These are phyloP conservation scores for Portunus trituberculatus DNA, from an alignment of 1,140 invertebrate species.

Conservation along the genomic window DNA sequence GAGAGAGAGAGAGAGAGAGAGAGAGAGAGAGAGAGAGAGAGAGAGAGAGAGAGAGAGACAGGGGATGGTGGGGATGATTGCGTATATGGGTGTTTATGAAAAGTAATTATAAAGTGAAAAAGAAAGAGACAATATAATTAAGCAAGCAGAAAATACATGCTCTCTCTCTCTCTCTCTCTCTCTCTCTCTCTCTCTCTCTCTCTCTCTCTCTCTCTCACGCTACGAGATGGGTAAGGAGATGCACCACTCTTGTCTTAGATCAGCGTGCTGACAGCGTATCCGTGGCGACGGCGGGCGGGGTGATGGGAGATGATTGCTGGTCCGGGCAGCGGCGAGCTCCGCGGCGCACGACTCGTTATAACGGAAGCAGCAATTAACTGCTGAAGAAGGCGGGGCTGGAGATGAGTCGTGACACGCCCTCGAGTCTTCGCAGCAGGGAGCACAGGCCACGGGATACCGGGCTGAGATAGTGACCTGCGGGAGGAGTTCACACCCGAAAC, in stretches of 20 bases:
- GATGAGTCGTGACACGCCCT: constrained; percentile 9
- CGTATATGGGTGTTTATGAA: no score
- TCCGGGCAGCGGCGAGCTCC: not conserved
- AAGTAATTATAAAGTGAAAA: no score
- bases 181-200: no score
- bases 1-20: no score
- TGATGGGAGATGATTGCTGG: not conserved
- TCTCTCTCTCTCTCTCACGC: not conserved
- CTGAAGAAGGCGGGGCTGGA: not conserved
- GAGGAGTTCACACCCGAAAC: not conserved
- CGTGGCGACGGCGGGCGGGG: not conserved
- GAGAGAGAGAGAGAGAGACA: no score
- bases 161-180: no score
- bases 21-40: no score
- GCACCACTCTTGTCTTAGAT: not conserved
- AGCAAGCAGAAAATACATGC: no score
- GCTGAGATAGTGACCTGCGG: not conserved
- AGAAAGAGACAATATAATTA: no score
- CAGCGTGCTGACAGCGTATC: not conserved
- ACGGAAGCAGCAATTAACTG: constrained; percentile 12
- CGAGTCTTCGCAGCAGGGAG: not conserved
- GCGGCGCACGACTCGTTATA: not conserved
- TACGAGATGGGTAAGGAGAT: not conserved
- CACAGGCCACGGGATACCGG: not conserved
- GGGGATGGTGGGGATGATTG: no score